These are phyloP conservation scores for Lampropteryx suffumata DNA, from an alignment of 2,888 invertebrate genomes.

Conservation along the genomic window DNA sequence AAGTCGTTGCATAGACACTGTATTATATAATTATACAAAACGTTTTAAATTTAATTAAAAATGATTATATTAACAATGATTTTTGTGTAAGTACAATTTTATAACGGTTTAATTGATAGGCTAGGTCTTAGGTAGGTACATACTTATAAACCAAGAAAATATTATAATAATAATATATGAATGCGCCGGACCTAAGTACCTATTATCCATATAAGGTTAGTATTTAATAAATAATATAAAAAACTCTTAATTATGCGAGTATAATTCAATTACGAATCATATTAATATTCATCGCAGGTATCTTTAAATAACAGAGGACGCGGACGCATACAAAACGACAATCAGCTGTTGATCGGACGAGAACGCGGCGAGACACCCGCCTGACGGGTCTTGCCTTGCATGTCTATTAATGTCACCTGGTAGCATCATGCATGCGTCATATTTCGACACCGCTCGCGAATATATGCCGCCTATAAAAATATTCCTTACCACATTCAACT, in stretches of 20 bases:
- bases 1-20: neutral
- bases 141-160: too few species aligned
- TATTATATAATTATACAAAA: too few species aligned
- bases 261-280: slow-evolving; percentile 17
- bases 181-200: too few species aligned
- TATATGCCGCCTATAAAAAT: slow-evolving; percentile 61
- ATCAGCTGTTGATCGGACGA: slow-evolving; percentile 39
- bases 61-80: too few species aligned
- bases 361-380: slow-evolving; percentile 19
- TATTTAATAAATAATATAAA: too few species aligned
- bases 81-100: too few species aligned
- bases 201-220: too few species aligned
- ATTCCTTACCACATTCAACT: slow-evolving; percentile 61
- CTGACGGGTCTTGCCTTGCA: slow-evolving; percentile 23
- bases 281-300: slow-evolving; percentile 19
- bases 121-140: too few species aligned
- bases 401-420: slow-evolving; percentile 36
- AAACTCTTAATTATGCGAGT: too few species aligned
- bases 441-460: slow-evolving; percentile 54
- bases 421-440: slow-evolving; percentile 50
- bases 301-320: slow-evolving; percentile 13
- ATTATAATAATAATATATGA: too few species aligned
- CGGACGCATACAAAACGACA: slow-evolving; percentile 26
- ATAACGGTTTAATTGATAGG: too few species aligned
- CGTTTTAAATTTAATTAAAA: too few species aligned